Evolutionary conservation across 2,888 invertebrate species (phyloP).

Genomic region (Rutpela maculata): DNA sequence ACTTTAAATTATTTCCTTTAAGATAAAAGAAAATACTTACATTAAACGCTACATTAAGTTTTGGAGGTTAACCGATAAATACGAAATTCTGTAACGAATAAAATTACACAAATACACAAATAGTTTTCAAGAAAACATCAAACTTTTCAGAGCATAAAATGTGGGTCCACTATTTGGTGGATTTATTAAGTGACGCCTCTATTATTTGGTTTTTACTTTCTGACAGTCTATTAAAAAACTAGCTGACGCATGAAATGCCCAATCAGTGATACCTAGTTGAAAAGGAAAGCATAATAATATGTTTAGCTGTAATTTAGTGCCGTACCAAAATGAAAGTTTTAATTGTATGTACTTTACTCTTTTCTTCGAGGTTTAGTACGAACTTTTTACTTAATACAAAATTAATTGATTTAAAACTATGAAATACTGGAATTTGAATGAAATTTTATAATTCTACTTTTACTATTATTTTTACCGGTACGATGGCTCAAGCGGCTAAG

Average conservation of each 20-base stretch:
- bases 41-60: conserved; percentile 10
- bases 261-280: conserved; percentile 15
- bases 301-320: conserved; percentile 4
- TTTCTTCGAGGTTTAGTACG: not conserved
- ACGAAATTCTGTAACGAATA: not conserved
- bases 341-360: not conserved
- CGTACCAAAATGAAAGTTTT: conserved; percentile 30
- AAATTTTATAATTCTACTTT: too few relatives aligned
- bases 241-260: conserved; percentile 14
- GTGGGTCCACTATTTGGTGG: conserved; percentile 1
- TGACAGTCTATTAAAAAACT: not conserved
- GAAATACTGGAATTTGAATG: too few relatives aligned
- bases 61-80: conserved; percentile 8
- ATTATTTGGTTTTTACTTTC: conserved; percentile 29
- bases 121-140: not conserved
- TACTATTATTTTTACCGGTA: too few relatives aligned
- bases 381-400: too few relatives aligned
- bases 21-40: conserved; percentile 8
- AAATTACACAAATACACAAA: conserved; percentile 1
- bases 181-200: conserved; percentile 9
- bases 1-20: not conserved
- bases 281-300: conserved; percentile 28
- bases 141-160: conserved; percentile 32
- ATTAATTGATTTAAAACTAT: too few relatives aligned
- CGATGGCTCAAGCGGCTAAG: too few relatives aligned